Conservation (phyloP, 2,888 invertebrate species). For the Nematopogon swammerdamellus region DNA sequence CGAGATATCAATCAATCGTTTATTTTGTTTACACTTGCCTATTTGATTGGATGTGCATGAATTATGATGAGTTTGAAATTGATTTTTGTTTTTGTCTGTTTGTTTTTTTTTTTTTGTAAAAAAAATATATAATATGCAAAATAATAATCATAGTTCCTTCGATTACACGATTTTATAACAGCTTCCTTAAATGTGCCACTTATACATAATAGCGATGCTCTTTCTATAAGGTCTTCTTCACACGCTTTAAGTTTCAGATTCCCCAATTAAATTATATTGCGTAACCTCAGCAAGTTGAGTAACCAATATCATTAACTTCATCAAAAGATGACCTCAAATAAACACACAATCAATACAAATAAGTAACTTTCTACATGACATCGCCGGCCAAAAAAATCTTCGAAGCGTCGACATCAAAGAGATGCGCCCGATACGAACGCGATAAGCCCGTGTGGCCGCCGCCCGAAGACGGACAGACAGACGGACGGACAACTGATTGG, state of each 20-base stretch:
- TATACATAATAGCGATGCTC: too few species aligned
- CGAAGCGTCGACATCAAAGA: not conserved
- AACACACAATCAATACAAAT: not conserved
- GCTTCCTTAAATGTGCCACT: too few species aligned
- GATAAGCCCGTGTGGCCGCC: not conserved
- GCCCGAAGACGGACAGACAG: not conserved
- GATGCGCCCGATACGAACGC: not conserved
- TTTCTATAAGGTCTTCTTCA: too few species aligned
- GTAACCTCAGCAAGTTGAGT: too few species aligned
- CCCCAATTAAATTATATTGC: too few species aligned
- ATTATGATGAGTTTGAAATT: conserved; percentile 7
- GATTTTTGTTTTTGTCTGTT: conserved; percentile 13
- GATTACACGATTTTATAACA: too few species aligned
- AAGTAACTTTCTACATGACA: not conserved
- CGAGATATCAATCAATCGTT: conserved; percentile 3
- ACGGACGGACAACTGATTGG: not conserved
- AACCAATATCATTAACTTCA: too few species aligned
- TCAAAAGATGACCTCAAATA: too few species aligned
- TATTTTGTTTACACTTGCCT: conserved; percentile 6
- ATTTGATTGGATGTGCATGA: conserved; percentile 15
- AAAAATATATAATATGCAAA: too few species aligned
- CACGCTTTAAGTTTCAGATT: too few species aligned
- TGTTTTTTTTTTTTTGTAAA: too few species aligned
- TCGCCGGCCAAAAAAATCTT: not conserved
- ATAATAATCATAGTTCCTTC: too few species aligned